phyloP scores from a whole-genome alignment of 2,113 vertebrate genomes.

The Acanthisitta chloris region DNA sequence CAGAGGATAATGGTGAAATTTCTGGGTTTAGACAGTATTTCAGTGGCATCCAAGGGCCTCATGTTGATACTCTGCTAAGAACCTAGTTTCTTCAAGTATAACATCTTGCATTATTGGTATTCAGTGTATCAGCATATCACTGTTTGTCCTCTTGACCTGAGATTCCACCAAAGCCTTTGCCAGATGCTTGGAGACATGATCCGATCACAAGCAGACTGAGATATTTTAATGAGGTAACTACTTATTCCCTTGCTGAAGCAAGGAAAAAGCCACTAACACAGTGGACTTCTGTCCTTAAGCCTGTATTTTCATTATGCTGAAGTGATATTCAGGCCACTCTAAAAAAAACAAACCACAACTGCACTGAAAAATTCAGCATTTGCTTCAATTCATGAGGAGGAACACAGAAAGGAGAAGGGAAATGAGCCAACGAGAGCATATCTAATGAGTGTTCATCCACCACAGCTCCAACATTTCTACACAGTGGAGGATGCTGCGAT shows the following conservation, averaged over 20 bases:
- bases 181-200: conserved; percentile 5
- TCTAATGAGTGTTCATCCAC: background rate
- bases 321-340: background rate
- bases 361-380: background rate
- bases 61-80: background rate
- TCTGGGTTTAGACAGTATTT: background rate
- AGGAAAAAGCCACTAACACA: background rate
- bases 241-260: background rate
- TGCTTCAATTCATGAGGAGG: background rate
- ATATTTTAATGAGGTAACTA: background rate
- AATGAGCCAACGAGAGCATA: background rate
- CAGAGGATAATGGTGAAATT: background rate
- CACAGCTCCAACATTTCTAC: background rate
- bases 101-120: background rate
- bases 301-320: background rate
- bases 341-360: background rate
- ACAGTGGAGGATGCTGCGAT: background rate
- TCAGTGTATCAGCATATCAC: background rate
- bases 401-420: background rate
- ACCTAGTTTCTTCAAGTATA: background rate
- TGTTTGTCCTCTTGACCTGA: background rate
- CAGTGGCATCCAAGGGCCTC: background rate
- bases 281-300: background rate
- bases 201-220: background rate
- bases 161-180: background rate